These are phyloP conservation scores for Carlito syrichta DNA, from an alignment of 2,113 vertebrate species.

Conservation along the genomic window DNA sequence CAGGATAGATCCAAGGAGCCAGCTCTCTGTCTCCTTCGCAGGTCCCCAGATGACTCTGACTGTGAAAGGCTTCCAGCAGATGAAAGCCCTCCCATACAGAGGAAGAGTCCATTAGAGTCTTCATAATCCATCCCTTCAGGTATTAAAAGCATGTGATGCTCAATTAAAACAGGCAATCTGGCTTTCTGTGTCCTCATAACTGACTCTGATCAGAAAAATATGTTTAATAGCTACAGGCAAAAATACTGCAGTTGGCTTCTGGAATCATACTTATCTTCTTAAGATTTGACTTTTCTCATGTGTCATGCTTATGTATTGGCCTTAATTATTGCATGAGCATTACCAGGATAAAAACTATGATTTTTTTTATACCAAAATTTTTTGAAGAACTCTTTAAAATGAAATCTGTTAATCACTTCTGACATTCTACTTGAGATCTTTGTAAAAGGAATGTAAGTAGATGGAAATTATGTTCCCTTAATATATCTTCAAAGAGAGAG, in stretches of 20 bases:
- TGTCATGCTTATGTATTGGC: not conserved
- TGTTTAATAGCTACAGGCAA: not conserved
- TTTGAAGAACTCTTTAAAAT: not conserved
- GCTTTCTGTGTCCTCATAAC: not conserved
- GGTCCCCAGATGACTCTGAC: not conserved
- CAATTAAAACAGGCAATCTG: conserved; percentile 18
- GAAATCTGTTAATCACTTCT: not conserved
- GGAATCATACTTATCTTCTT: not conserved
- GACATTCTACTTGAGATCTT: not conserved
- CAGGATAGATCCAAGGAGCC: not conserved
- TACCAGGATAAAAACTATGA: not conserved
- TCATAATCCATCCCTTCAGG: not conserved
- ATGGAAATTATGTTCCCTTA: not conserved
- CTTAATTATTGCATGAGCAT: not conserved
- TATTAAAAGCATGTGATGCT: not conserved
- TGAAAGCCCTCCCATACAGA: not conserved
- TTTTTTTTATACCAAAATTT: not conserved
- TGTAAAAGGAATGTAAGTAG: not conserved
- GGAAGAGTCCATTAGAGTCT: not conserved
- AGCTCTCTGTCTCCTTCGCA: not conserved
- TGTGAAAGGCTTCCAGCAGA: not conserved
- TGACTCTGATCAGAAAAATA: conserved; percentile 6
- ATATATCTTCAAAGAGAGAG: not conserved
- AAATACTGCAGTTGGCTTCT: not conserved
- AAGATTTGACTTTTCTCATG: not conserved